These are phyloP conservation scores for Bombus pascuorum DNA, from an alignment of 1,140 invertebrate genomes.

Conservation along the genomic window DNA sequence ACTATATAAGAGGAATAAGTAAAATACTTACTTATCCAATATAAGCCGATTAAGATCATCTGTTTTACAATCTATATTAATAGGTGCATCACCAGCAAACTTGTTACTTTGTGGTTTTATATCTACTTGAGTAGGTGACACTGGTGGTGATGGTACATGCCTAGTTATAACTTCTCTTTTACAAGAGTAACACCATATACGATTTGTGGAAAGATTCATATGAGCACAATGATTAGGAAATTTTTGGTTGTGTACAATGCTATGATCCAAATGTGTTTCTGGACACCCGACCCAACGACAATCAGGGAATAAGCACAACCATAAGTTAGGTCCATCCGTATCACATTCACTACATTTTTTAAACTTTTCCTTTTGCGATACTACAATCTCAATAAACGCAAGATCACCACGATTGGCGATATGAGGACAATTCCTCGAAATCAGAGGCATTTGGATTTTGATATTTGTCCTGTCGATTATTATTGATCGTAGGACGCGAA, in stretches of 20 bases:
- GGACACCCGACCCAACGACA: conserved; percentile 92
- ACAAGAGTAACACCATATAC: conserved; percentile 94
- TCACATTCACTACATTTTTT: conserved; percentile 78
- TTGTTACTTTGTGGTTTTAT: conserved; percentile 71
- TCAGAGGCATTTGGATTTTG: conserved; percentile 73
- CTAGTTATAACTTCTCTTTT: conserved; percentile 87
- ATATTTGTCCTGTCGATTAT: conserved; percentile 23
- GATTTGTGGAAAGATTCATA: conserved; percentile 91
- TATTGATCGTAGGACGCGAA: conserved; percentile 22
- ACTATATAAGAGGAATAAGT: background rate
- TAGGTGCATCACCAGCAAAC: conserved; percentile 69
- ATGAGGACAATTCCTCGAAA: conserved; percentile 77
- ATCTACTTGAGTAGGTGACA: conserved; percentile 77
- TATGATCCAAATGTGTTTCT: conserved; percentile 90
- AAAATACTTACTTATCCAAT: conserved; percentile 60
- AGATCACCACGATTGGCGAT: conserved; percentile 74
- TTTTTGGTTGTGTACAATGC: conserved; percentile 89
- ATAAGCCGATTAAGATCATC: conserved; percentile 68
- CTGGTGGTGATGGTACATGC: conserved; percentile 69
- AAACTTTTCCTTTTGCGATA: conserved; percentile 73
- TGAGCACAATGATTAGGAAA: conserved; percentile 89
- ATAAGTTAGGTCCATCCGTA: conserved; percentile 88
- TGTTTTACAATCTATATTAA: conserved; percentile 71
- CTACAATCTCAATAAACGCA: conserved; percentile 71
- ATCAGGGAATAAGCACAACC: conserved; percentile 91